Conservation (phyloP, 2,797 vertebrate species). For the Micromesistius poutassou region DNA sequence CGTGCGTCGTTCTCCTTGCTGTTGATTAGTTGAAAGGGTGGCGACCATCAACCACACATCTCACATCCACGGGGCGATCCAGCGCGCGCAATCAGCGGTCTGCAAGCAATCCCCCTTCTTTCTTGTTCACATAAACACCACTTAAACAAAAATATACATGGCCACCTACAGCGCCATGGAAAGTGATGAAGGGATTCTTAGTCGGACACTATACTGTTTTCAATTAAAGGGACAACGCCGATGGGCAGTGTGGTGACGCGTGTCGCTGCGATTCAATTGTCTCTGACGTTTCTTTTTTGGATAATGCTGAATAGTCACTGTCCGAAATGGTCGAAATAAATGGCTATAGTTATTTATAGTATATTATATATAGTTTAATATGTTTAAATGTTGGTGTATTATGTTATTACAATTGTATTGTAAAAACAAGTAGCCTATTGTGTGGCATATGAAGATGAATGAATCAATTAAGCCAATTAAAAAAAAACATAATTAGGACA, state of each 20-base stretch:
- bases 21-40: constrained; percentile 71
- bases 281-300: not conserved
- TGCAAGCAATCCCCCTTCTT: constrained; percentile 88
- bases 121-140: constrained; percentile 92
- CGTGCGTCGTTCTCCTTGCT: constrained; percentile 52
- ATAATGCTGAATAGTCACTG: not conserved
- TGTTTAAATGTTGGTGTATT: not conserved
- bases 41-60: constrained; percentile 62
- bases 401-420: not conserved
- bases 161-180: constrained; percentile 87
- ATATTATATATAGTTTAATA: too few species aligned
- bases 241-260: constrained; percentile 44
- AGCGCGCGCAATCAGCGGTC: constrained; percentile 77
- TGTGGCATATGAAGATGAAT: not conserved
- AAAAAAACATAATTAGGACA: not conserved
- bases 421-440: not conserved
- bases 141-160: constrained; percentile 90
- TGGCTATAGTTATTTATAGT: not conserved
- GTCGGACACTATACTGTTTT: constrained; percentile 68
- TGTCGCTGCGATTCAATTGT: constrained; percentile 17
- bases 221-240: constrained; percentile 69
- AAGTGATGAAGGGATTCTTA: constrained; percentile 70
- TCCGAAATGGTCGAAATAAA: not conserved
- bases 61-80: constrained; percentile 66
- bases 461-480: not conserved